Base-by-base conservation (phyloP, 2,797 vertebrate species). In the Macrochelys suwanniensis region DNA sequence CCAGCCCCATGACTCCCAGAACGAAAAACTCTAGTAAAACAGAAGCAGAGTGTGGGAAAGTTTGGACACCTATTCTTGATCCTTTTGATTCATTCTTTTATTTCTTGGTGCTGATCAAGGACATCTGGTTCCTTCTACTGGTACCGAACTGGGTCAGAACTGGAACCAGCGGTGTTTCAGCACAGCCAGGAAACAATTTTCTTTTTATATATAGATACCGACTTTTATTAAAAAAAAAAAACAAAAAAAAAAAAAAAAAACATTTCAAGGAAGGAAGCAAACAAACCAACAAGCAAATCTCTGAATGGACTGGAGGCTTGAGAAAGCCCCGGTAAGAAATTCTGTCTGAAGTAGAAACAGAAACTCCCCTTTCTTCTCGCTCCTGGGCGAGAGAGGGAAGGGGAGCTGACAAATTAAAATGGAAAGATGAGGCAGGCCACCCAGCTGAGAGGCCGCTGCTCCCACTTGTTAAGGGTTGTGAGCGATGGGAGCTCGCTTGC, bases 31-130 rank as follows among this genome's bases (percentile, higher is more conserved):
- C 91, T 97, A 93, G 95, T 71, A 94, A 92, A 96, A 94, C 93
- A 96, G 92, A 96, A 98, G 97, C 96, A 97, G 94, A 97, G 96
- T 84, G 90, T 88, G 90, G 65, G 82, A 81, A 80, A 89, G 84
- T 91, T 91, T 88, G 42, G 85, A 80, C 79, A 54, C 84, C 94
- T 90, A 1, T 94, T 95, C 51, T 95, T 94, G 90, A 93, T 88
- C 77, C 92, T 94, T 94, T 84, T 85, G 56, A 94, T 91, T 91
- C 79, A 13, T 90, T 56, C 82, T 84, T 80, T 94, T 90, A 87
- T 87, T 95, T 84, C 87, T 10, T 85, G 65, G 93, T 47, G 91
- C 89, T 61, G 93, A 71, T 74, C 23, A 59, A 50, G 84, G 79
- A 84, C 68, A 56, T 82, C 54, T 54, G 51, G 56, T 54, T 94